A percentile compares a stretch with the other conserved stretches of the same genome.
Evolutionary conservation across 2,113 vertebrate species (phyloP).

Genomic region (Zosterops hypoxanthus): DNA sequence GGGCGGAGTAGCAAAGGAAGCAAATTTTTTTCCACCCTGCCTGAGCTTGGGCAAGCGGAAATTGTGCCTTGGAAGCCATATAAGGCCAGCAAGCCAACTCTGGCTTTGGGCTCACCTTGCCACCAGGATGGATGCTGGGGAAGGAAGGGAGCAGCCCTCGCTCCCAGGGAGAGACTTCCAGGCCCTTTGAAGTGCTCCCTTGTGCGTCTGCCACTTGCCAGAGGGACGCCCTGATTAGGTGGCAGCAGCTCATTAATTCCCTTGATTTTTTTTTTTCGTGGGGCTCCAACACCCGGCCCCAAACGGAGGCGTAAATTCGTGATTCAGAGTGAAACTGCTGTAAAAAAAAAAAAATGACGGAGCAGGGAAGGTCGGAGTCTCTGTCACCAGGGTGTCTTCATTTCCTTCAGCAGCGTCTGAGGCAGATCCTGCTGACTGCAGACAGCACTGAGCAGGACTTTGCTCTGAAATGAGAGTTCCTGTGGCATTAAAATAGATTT

Average conservation of each 20-base stretch:
- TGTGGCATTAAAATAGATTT: not conserved
- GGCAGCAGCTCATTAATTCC: not conserved
- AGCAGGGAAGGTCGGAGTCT: not conserved
- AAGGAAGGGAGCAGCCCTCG: conserved; percentile 41
- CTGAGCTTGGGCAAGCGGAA: conserved; percentile 52
- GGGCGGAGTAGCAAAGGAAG: conserved; percentile 6
- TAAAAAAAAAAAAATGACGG: not conserved
- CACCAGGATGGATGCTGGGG: not conserved
- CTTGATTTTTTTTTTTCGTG: not conserved
- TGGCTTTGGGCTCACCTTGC: conserved; percentile 38
- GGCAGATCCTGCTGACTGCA: not conserved
- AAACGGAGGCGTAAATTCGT: not conserved
- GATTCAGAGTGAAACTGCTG: conserved; percentile 35
- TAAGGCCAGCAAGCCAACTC: not conserved
- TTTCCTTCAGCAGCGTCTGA: not conserved
- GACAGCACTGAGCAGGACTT: not conserved
- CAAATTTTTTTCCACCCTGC: conserved; percentile 57
- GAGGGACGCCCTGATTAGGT: conserved; percentile 6
- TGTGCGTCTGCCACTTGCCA: not conserved
- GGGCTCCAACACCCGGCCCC: not conserved
- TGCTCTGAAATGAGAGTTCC: not conserved
- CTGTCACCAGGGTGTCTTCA: not conserved
- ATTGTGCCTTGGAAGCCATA: conserved; percentile 16
- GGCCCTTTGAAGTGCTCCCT: conserved; percentile 38
- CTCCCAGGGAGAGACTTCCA: not conserved